These are phyloP conservation scores for Takifugu flavidus DNA, from an alignment of 2,113 vertebrate species.

Conservation along the genomic window DNA sequence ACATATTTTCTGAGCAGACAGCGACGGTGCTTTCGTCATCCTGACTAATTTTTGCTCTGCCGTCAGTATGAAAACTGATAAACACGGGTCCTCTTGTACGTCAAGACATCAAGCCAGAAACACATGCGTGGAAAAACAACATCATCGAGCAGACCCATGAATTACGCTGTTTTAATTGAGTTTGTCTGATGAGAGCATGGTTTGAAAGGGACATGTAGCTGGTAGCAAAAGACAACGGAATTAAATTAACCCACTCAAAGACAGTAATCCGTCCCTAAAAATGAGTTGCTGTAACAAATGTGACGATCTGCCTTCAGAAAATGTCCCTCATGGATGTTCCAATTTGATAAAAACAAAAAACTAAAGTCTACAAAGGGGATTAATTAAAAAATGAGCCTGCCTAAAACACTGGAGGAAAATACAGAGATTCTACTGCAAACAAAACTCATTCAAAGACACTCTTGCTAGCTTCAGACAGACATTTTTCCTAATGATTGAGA, in stretches of 20 bases:
- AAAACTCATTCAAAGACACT: too few relatives aligned
- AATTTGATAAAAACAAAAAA: too few relatives aligned
- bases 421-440: too few relatives aligned
- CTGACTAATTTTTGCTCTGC: conserved; percentile 29
- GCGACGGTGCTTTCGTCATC: conserved; percentile 5
- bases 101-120: conserved; percentile 34
- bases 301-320: not conserved
- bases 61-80: conserved; percentile 41
- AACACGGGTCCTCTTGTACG: conserved; percentile 42
- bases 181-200: conserved; percentile 68
- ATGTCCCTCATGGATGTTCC: too few relatives aligned
- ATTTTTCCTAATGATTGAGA: too few relatives aligned
- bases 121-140: conserved; percentile 22
- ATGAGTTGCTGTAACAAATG: conserved; percentile 8
- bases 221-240: conserved; percentile 56
- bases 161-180: conserved; percentile 67
- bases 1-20: too few relatives aligned
- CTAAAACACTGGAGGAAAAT: too few relatives aligned
- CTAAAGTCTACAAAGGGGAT: too few relatives aligned
- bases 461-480: too few relatives aligned
- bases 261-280: conserved; percentile 30
- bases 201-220: conserved; percentile 56
- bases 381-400: too few relatives aligned
- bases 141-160: conserved; percentile 54
- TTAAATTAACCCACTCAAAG: conserved; percentile 57